Conservation (phyloP, 2,113 vertebrate species). For the Mesembrinibis cayennensis region DNA sequence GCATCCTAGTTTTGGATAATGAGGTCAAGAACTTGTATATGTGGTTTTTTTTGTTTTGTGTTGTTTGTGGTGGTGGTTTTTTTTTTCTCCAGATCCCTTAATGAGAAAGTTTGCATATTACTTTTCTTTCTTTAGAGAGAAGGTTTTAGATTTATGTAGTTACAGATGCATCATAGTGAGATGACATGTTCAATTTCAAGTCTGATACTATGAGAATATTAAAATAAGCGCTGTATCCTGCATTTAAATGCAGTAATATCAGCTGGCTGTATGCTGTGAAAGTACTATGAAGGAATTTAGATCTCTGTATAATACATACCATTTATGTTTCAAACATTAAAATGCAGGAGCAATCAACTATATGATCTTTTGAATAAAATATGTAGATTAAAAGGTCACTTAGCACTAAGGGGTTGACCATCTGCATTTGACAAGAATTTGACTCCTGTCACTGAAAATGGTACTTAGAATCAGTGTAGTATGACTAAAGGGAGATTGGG, state of each 20-base stretch:
- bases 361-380: constrained; percentile 74
- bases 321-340: constrained; percentile 71
- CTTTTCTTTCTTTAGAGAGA: background rate
- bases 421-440: constrained; percentile 73
- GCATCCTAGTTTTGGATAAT: background rate
- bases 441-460: constrained; percentile 78
- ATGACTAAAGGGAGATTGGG: constrained; percentile 56
- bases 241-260: constrained; percentile 45
- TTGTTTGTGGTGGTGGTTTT: rapidly evolving
- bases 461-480: constrained; percentile 71
- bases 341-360: constrained; percentile 69
- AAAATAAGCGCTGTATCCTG: constrained; percentile 57
- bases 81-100: background rate
- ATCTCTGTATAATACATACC: constrained; percentile 61
- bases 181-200: constrained; percentile 60
- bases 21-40: background rate
- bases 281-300: constrained; percentile 54
- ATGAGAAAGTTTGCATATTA: background rate
- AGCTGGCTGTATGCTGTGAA: constrained; percentile 20
- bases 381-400: constrained; percentile 77
- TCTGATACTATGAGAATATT: constrained; percentile 51
- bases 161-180: constrained; percentile 43
- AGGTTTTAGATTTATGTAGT: constrained; percentile 2
- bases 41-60: background rate
- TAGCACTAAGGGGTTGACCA: constrained; percentile 71